A percentile compares a stretch with the other conserved stretches of the same genome.
Evolutionary conservation across 2,113 vertebrate genomes (phyloP).

Genomic region (Thunnus thynnus): DNA sequence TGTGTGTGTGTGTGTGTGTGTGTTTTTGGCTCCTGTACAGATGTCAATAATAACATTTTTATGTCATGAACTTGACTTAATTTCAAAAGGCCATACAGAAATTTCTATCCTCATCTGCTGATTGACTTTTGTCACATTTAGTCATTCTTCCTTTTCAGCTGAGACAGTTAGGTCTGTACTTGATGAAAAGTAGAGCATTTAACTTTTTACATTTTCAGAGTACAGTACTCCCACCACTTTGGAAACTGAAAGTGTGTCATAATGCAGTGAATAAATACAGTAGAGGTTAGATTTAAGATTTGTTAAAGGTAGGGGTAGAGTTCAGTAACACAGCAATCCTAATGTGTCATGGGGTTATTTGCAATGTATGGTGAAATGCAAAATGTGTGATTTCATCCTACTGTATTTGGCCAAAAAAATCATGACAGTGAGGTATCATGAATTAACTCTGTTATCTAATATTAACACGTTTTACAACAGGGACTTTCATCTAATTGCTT

Average conservation of each 20-base stretch:
- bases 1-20: neutral
- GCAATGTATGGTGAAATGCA: too few species aligned
- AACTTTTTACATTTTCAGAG: neutral
- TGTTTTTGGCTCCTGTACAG: slow-evolving; percentile 37
- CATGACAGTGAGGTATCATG: too few species aligned
- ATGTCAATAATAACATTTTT: slow-evolving; percentile 6
- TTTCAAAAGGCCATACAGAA: slow-evolving; percentile 10
- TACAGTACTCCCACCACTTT: slow-evolving; percentile 28
- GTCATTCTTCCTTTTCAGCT: slow-evolving; percentile 18
- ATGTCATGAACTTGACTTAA: neutral
- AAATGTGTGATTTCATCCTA: neutral
- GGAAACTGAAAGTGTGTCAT: neutral
- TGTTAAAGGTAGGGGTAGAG: too few species aligned
- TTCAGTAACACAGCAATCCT: too few species aligned
- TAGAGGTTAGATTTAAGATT: neutral
- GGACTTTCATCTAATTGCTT: neutral
- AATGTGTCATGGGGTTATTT: too few species aligned
- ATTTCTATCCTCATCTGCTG: slow-evolving; percentile 17
- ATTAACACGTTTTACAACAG: slow-evolving; percentile 4
- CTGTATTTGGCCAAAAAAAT: neutral
- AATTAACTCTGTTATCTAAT: neutral
- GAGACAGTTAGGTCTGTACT: neutral
- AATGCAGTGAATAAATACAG: neutral
- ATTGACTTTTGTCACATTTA: slow-evolving; percentile 30
- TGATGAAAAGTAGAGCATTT: slow-evolving; percentile 2